A percentile compares a stretch with the other conserved stretches of the same genome.
phyloP scores from a whole-genome alignment of 2,113 vertebrate species.

The Polypterus senegalus region DNA sequence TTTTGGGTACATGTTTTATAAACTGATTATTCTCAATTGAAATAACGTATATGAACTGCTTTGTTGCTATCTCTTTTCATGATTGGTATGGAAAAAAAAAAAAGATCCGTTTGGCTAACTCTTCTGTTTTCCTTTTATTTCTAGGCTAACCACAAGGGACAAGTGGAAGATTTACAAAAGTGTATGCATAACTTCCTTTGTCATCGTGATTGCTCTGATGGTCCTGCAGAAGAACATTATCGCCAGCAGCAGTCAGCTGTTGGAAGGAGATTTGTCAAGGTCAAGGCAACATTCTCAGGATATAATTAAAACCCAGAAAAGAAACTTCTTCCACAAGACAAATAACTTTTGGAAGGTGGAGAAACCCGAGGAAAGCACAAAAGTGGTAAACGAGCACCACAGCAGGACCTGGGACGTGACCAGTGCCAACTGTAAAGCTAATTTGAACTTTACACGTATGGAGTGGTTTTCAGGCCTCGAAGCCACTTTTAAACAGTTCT shows the following conservation, averaged over 20 bases:
- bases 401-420: constrained; percentile 62
- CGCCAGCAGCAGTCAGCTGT: constrained; percentile 40
- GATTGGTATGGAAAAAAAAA: too few relatives aligned
- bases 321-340: constrained; percentile 8
- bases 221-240: constrained; percentile 60
- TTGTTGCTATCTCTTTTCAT: too few relatives aligned
- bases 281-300: constrained; percentile 22
- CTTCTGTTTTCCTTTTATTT: background rate
- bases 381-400: constrained; percentile 12
- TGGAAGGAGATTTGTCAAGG: constrained; percentile 38
- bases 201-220: constrained; percentile 56
- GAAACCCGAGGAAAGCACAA: constrained; percentile 16
- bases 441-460: constrained; percentile 59
- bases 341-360: constrained; percentile 62
- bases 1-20: too few relatives aligned
- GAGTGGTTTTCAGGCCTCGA: constrained; percentile 71
- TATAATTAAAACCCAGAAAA: constrained; percentile 28
- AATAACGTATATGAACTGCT: too few relatives aligned
- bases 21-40: too few relatives aligned
- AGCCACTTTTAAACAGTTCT: constrained; percentile 72
- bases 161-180: constrained; percentile 61
- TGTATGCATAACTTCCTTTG: constrained; percentile 54
- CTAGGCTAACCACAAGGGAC: constrained; percentile 62
- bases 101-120: too few relatives aligned
- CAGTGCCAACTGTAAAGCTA: constrained; percentile 68